Conservation (phyloP, 2,113 vertebrate species). For the Coptodon rendalli region DNA sequence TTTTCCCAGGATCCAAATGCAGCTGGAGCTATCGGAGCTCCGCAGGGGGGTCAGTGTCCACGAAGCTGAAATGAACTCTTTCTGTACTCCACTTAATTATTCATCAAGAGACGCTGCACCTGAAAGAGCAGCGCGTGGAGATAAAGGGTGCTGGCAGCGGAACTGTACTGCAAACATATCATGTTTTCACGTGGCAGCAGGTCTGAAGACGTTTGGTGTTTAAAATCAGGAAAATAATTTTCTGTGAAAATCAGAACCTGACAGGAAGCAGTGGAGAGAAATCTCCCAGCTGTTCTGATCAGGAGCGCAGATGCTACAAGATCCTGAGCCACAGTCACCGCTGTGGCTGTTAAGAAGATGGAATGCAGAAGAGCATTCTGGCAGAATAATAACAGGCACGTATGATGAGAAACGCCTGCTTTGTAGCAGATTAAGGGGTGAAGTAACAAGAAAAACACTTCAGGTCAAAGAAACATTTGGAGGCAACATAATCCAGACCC, state of each 20-base stretch:
- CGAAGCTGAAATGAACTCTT: slow-evolving; percentile 10
- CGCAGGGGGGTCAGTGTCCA: background rate
- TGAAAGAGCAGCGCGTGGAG: slow-evolving; percentile 52
- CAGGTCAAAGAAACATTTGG: background rate
- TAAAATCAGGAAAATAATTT: background rate
- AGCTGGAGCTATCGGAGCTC: background rate
- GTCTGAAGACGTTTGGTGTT: background rate
- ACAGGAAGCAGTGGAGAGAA: background rate
- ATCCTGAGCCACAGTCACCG: background rate
- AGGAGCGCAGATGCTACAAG: background rate
- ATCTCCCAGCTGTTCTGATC: background rate
- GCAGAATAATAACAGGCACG: background rate
- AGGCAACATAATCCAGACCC: background rate
- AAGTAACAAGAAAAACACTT: background rate
- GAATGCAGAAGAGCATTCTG: background rate
- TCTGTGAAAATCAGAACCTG: background rate
- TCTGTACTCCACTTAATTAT: slow-evolving; percentile 62
- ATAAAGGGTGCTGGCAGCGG: background rate
- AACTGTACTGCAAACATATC: background rate
- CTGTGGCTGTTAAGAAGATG: background rate
- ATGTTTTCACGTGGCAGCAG: background rate
- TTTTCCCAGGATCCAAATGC: background rate
- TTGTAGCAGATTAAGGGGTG: background rate
- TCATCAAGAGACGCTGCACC: slow-evolving; percentile 48
- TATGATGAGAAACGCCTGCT: slow-evolving; percentile 13